Evolutionary conservation across 2,113 vertebrate species (phyloP).

Genomic region (Hydrochoerus hydrochaeris): DNA sequence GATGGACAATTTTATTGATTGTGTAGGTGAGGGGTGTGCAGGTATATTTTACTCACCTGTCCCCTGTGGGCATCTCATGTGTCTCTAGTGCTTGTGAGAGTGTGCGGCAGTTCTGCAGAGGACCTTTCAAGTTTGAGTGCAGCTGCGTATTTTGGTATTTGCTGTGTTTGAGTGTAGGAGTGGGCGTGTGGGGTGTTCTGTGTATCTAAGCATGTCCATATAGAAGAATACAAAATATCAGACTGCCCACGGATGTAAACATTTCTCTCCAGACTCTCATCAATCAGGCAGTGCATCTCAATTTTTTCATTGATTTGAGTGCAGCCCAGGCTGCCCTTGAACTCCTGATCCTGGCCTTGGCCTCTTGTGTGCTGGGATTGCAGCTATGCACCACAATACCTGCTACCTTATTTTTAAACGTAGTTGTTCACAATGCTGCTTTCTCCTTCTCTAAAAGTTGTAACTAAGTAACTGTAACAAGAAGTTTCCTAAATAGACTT

Average conservation of each 20-base stretch:
- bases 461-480: slow-evolving; percentile 27
- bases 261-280: background rate
- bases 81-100: background rate
- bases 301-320: background rate
- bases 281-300: background rate
- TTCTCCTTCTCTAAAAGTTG: background rate
- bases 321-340: background rate
- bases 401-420: background rate
- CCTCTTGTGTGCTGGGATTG: background rate
- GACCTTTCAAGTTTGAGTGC: background rate
- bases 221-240: background rate
- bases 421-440: background rate
- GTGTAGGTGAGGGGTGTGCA: fast-evolving
- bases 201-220: background rate
- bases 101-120: background rate
- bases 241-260: background rate
- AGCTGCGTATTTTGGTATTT: background rate
- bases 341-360: background rate
- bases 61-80: background rate
- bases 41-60: background rate
- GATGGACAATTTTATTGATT: background rate
- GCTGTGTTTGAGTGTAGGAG: background rate
- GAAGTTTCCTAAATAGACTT: background rate
- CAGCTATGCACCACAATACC: background rate
- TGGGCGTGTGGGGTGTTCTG: background rate